Evolutionary conservation across 2,797 vertebrate genomes (phyloP).

Genomic region (Pagetopsis macropterus): DNA sequence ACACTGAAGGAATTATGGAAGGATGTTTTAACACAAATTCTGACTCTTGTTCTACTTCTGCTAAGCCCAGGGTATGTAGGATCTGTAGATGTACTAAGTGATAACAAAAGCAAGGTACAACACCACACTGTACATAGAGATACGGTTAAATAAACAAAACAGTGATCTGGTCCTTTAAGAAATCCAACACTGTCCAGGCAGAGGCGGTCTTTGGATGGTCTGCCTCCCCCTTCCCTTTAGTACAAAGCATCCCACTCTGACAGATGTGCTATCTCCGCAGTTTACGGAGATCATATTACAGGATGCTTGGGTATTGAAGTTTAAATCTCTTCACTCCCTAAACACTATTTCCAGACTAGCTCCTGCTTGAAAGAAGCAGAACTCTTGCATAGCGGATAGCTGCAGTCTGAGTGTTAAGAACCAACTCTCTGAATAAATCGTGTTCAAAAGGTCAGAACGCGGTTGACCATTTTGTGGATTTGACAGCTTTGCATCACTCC

Average conservation of each 20-base stretch:
- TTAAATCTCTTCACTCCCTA: constrained; percentile 46
- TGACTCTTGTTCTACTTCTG: not conserved
- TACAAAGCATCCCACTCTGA: constrained; percentile 28
- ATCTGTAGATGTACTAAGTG: constrained; percentile 6
- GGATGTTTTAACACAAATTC: not conserved
- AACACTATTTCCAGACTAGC: constrained; percentile 2
- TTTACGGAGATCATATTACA: constrained; percentile 41
- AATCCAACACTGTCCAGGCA: constrained; percentile 25
- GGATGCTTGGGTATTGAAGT: constrained; percentile 33
- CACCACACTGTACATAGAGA: not conserved
- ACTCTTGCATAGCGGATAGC: not conserved
- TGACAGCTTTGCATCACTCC: constrained; percentile 37
- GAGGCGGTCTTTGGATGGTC: constrained; percentile 11
- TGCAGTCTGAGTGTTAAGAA: constrained; percentile 6
- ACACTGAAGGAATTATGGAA: not conserved
- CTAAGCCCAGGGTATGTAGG: not conserved
- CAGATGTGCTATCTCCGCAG: constrained; percentile 46
- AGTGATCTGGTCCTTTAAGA: constrained; percentile 12
- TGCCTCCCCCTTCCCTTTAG: constrained; percentile 14
- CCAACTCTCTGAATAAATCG: constrained; percentile 41
- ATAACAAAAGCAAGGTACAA: constrained; percentile 13
- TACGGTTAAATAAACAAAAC: constrained; percentile 16
- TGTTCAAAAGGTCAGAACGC: constrained; percentile 58
- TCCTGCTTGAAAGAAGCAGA: constrained; percentile 14
- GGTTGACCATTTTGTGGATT: constrained; percentile 43